A percentile compares a stretch with the other conserved stretches of the same genome.
Evolutionary conservation across 2,113 vertebrate genomes (phyloP).

Genomic region (Oncorhynchus gorbuscha): DNA sequence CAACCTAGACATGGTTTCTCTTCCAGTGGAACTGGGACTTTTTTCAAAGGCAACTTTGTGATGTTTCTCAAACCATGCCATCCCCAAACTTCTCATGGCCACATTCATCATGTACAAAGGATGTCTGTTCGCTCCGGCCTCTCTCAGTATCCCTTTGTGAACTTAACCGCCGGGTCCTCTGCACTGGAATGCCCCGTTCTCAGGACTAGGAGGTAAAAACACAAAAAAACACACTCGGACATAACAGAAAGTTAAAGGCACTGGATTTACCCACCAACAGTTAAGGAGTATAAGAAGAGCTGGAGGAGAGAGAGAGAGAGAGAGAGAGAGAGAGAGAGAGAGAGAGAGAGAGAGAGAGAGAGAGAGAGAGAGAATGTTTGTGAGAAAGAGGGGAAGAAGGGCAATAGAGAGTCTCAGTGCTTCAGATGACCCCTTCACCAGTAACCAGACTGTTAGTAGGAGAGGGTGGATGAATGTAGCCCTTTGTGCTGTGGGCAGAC

Average conservation of each 20-base stretch:
- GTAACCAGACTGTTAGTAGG: slow-evolving; percentile 56
- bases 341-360: not conserved
- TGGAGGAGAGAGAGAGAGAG: too few relatives aligned
- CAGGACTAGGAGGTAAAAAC: slow-evolving; percentile 61
- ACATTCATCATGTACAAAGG: slow-evolving; percentile 75
- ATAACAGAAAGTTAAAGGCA: slow-evolving; percentile 20
- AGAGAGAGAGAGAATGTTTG: slow-evolving; percentile 34
- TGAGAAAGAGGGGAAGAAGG: slow-evolving; percentile 35
- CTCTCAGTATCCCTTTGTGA: slow-evolving; percentile 75
- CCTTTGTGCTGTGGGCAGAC: slow-evolving; percentile 71
- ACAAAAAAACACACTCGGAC: slow-evolving; percentile 45
- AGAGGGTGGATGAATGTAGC: slow-evolving; percentile 67
- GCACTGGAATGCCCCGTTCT: slow-evolving; percentile 69
- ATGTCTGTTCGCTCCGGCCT: slow-evolving; percentile 71
- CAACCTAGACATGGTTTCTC: slow-evolving; percentile 34
- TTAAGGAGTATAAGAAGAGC: not conserved
- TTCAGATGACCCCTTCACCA: slow-evolving; percentile 71
- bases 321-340: too few relatives aligned
- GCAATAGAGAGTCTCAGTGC: slow-evolving; percentile 44
- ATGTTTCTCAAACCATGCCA: slow-evolving; percentile 69
- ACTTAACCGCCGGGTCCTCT: slow-evolving; percentile 65
- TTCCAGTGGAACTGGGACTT: slow-evolving; percentile 26
- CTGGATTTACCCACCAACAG: slow-evolving; percentile 3
- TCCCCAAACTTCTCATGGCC: slow-evolving; percentile 71
- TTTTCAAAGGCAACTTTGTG: slow-evolving; percentile 65